Base-by-base conservation (phyloP, 2,888 invertebrate species). In the Euplexia lucipara region DNA sequence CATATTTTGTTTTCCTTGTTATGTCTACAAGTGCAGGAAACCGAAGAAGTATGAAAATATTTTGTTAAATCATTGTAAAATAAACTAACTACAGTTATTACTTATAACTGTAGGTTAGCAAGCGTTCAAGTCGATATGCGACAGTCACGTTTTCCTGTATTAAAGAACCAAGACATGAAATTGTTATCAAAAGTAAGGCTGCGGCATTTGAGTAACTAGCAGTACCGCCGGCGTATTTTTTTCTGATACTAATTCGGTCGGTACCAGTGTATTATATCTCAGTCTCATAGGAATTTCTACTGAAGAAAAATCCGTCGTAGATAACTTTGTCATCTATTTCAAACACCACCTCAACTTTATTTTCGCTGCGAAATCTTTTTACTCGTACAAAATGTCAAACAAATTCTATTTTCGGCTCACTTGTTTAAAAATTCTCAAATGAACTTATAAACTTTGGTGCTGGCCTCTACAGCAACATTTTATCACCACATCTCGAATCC, bases 401-500 rank as follows among this genome's bases (percentile, higher is more conserved):
- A 10, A 42, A 59, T 35, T 59, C 10, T 10, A 37, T 32, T 18
- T 32, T 10, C 4, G 10, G 1, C 9, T 18, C 6, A 59, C 8
- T 26, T 4, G 8, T 34, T 37, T 37, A 2, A 51, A 49, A 34
- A 62, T 20, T 45, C 5, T 12, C 37, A 62, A 67, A 34, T 16
- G 14, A 8, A n/a, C 20, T 62, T 51, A 7, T 41, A 47, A 30
- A 41, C 3, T 26, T 39, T 32, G 30, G 41, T 0, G 12, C 18
- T 57, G 63, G 52, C 76, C 70, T 72, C 20, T 32, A 75, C n/a
- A 16, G 3, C 34, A 41, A 49, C 12, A n/a, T 48, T 35, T 75
- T 69, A 75, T 75, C 76, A 39, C 5, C 16, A 22, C 12, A 70
- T 60, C 70, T 59, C 30, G 26, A 59, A 62, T 65, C 53, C 64